Evolutionary conservation across 2,888 invertebrate genomes (phyloP).

Genomic region (Calliopum simillimum): DNA sequence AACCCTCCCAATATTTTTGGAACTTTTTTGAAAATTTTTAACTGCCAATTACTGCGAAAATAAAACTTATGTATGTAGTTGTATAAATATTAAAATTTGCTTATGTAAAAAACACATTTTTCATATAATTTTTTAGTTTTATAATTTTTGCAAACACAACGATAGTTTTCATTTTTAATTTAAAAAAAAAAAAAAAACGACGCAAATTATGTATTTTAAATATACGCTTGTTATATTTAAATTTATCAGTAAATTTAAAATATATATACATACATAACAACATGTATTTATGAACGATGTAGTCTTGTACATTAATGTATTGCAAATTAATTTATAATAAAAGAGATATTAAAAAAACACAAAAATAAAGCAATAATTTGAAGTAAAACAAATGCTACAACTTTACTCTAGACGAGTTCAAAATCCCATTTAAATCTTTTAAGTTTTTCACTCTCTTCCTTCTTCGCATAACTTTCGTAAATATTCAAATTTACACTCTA

Average conservation of each 20-base stretch:
- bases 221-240: conserved; percentile 34
- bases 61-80: conserved; percentile 32
- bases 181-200: neutral
- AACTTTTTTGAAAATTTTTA: conserved; percentile 39
- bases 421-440: neutral
- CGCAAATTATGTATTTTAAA: conserved; percentile 23
- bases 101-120: conserved; percentile 15
- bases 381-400: neutral
- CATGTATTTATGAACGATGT: conserved; percentile 12
- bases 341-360: too few relatives aligned
- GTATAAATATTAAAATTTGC: conserved; percentile 39
- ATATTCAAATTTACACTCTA: too few relatives aligned
- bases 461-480: neutral
- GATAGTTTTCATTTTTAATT: neutral
- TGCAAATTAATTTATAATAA: too few relatives aligned
- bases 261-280: neutral
- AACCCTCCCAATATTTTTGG: neutral
- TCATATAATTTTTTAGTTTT: neutral
- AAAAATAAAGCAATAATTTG: neutral
- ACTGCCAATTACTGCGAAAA: conserved; percentile 48
- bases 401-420: conserved; percentile 15
- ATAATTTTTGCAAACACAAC: conserved; percentile 11
- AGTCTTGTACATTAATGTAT: conserved; percentile 28
- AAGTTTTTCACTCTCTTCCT: neutral
- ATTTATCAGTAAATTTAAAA: conserved; percentile 27